phyloP scores from a whole-genome alignment of 2,113 vertebrate genomes.

The Myxocyprinus asiaticus region DNA sequence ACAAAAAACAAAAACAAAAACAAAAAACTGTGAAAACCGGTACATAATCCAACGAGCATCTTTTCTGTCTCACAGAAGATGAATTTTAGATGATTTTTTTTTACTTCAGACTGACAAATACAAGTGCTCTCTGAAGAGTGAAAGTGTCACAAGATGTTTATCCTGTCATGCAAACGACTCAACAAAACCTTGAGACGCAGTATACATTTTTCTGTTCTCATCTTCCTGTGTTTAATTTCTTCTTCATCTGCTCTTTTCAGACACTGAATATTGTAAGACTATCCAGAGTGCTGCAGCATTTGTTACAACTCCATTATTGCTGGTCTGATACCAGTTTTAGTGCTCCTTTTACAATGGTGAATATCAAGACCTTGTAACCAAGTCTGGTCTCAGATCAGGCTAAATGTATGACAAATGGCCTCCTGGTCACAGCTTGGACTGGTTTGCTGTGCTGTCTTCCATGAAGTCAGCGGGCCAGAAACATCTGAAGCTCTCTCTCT shows the following conservation, averaged over 20 bases:
- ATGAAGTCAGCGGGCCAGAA: constrained; percentile 44
- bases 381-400: constrained; percentile 25
- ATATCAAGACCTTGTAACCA: not conserved
- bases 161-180: constrained; percentile 27
- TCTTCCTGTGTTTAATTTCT: constrained; percentile 8
- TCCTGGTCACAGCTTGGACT: constrained; percentile 49
- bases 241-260: constrained; percentile 4
- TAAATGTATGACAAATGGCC: constrained; percentile 26
- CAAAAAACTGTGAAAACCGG: no score
- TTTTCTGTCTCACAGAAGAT: constrained; percentile 19
- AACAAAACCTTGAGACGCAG: not conserved
- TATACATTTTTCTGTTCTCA: not conserved
- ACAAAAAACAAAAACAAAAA: not conserved
- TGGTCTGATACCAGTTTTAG: not conserved
- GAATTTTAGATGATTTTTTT: constrained; percentile 26
- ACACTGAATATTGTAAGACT: not conserved
- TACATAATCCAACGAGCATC: not conserved
- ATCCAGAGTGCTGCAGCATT: not conserved
- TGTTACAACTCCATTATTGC: not conserved
- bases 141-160: constrained; percentile 30
- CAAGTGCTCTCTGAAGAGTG: not conserved
- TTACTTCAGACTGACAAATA: constrained; percentile 32
- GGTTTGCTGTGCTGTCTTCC: constrained; percentile 43
- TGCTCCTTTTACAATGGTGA: not conserved
- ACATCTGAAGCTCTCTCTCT: constrained; percentile 51